Base-by-base conservation (phyloP, 2,113 vertebrate genomes). In the Corydoras sp. region DNA sequence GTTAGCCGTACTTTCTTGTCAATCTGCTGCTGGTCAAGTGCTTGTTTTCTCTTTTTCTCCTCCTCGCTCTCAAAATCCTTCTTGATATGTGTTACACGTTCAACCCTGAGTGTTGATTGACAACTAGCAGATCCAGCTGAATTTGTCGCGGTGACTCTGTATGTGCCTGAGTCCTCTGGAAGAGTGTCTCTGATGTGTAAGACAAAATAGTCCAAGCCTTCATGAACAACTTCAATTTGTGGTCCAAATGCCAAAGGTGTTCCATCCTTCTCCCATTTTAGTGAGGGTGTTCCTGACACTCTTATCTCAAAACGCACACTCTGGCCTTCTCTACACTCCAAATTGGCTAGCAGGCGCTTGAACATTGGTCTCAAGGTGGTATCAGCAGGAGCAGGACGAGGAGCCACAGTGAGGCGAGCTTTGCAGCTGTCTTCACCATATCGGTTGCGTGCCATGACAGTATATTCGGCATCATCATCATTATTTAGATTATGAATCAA, bases 201-300 rank as follows among this genome's bases (percentile, higher is more conserved):
- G 70, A 94, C 94, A 81, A 89, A 98, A 79, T 99, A 99, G 84
- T 99, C 97, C 81, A 98, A 87, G 76, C 96, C 97, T 86, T 99
- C 96, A 2, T 98, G 95, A 74, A 97, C 86, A 79, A 98, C 86
- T 82, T 98, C 95, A 82, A 98, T 92, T 76, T 94, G 93, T 60
- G 94, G 92, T 79, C 94, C 93, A 11, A 95, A 92, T 74, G 94
- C 87, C 30, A 99, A 84, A 70, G 92, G 91, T 11, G 89, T 91
- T 48, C 94, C 97, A 75, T 99, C 95, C 82, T 99, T 99, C 83
- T 99, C 96, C 96, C 97, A 99, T 81, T 92, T 94, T 69, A 98
- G 54, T 0, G 82, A 82, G 58, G 97, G 97, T 75, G 90, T 91
- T 24, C 95, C 97, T 61, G 94, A 97, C 14, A 98, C 95, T 77